These are phyloP conservation scores for Pampusana beccarii DNA, from an alignment of 2,113 vertebrate genomes.

Conservation along the genomic window DNA sequence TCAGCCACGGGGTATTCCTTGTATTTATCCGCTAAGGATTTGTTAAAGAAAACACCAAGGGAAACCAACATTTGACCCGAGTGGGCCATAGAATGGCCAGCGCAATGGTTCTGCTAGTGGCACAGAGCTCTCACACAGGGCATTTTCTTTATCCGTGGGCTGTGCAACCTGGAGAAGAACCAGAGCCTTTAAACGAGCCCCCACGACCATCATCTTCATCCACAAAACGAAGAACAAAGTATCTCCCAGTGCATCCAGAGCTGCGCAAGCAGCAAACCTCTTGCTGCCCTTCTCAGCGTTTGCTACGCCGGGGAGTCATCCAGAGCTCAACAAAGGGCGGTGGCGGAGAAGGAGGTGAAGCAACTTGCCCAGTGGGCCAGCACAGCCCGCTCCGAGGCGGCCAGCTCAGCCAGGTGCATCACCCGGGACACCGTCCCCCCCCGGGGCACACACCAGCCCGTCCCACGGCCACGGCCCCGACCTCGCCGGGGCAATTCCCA, in stretches of 20 bases:
- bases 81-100: not conserved
- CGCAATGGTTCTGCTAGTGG: not conserved
- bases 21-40: not conserved
- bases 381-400: not conserved
- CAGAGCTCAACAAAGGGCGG: not conserved
- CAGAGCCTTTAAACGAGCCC: not conserved
- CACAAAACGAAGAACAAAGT: not conserved
- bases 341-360: not conserved
- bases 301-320: not conserved
- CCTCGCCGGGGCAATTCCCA: not conserved
- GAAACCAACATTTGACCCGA: not conserved
- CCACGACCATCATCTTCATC: not conserved
- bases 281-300: not conserved
- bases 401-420: not conserved
- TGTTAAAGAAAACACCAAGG: not conserved
- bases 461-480: not conserved
- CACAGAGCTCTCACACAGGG: not conserved
- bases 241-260: not conserved
- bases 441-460: not conserved
- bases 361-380: not conserved
- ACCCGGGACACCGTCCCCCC: rapidly evolving
- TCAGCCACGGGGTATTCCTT: not conserved
- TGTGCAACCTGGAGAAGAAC: not conserved
- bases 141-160: not conserved
- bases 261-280: not conserved